Evolutionary conservation across 92 coral and sea anemone genomes (phyloP).

Genomic region (Actinernus sp.): DNA sequence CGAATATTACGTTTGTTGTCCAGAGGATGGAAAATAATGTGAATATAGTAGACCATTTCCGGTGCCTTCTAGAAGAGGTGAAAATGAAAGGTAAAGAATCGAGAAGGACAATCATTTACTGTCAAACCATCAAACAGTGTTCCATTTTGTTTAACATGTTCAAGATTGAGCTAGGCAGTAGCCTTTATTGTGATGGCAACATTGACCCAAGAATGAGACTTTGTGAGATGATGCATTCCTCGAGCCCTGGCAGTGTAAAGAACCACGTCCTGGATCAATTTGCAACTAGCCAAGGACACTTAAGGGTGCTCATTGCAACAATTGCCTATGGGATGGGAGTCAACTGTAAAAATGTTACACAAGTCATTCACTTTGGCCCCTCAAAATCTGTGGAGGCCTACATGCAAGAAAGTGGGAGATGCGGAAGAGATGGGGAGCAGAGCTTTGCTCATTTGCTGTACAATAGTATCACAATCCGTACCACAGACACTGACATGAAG

Average conservation of each 20-base stretch:
- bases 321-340: no score
- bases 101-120: no score
- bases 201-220: slow-evolving; percentile 13
- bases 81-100: no score
- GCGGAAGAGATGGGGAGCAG: slow-evolving; percentile 45
- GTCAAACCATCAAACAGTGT: no score
- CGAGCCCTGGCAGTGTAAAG: slow-evolving; percentile 13
- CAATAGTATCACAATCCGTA: slow-evolving; percentile 27
- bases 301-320: no score
- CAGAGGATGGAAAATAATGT: no score
- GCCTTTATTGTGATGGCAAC: neutral
- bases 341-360: no score
- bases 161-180: slow-evolving; percentile 3
- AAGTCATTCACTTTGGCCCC: no score
- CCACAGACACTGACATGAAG: slow-evolving; percentile 48
- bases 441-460: slow-evolving; percentile 34
- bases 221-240: slow-evolving; percentile 29
- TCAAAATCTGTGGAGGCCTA: no score
- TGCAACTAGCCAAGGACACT: slow-evolving; percentile 56
- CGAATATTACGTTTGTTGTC: no score
- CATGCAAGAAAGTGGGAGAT: slow-evolving; percentile 40
- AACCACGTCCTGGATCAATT: slow-evolving; percentile 9
- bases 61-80: no score
- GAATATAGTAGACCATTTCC: no score
- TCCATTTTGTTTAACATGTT: slow-evolving; percentile 2